Evolutionary conservation across 2,888 invertebrate species (phyloP).

Genomic region (Penaeus monodon): DNA sequence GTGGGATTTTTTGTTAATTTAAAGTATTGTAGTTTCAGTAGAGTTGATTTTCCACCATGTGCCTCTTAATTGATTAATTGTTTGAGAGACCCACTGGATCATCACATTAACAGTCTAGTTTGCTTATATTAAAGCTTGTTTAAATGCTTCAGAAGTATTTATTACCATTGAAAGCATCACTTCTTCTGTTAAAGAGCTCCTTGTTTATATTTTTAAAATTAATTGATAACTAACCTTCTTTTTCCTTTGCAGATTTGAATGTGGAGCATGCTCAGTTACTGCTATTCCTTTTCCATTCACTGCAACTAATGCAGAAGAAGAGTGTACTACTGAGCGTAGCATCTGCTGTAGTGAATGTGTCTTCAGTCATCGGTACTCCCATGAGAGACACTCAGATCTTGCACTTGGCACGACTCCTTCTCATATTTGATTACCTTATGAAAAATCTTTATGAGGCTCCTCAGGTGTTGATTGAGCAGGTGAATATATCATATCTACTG

Average conservation of each 20-base stretch:
- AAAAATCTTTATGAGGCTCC: slow-evolving; percentile 95
- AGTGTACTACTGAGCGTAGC: slow-evolving; percentile 80
- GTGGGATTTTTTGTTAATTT: too few species aligned
- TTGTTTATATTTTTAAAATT: neutral
- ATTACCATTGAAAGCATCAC: too few species aligned
- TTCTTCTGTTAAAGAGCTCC: too few species aligned
- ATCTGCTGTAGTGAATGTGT: slow-evolving; percentile 68
- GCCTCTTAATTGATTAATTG: too few species aligned
- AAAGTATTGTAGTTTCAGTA: too few species aligned
- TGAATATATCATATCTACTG: slow-evolving; percentile 69
- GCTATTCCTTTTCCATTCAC: slow-evolving; percentile 92
- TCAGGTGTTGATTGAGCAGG: slow-evolving; percentile 86
- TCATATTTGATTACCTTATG: slow-evolving; percentile 94
- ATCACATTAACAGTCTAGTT: too few species aligned
- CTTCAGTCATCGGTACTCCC: slow-evolving; percentile 75
- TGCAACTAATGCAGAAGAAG: slow-evolving; percentile 97
- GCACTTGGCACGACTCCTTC: slow-evolving; percentile 84
- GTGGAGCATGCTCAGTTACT: slow-evolving; percentile 95
- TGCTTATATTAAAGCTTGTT: too few species aligned
- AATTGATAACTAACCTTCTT: slow-evolving; percentile 11
- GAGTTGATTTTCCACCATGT: too few species aligned
- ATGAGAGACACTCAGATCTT: slow-evolving; percentile 81
- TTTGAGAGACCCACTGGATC: too few species aligned
- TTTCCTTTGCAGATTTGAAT: slow-evolving; percentile 80
- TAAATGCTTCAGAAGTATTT: too few species aligned